A percentile compares a stretch with the other conserved stretches of the same genome.
These are phyloP conservation scores for Gambusia holbrooki DNA, from an alignment of 2,113 vertebrate species.

Conservation along the genomic window DNA sequence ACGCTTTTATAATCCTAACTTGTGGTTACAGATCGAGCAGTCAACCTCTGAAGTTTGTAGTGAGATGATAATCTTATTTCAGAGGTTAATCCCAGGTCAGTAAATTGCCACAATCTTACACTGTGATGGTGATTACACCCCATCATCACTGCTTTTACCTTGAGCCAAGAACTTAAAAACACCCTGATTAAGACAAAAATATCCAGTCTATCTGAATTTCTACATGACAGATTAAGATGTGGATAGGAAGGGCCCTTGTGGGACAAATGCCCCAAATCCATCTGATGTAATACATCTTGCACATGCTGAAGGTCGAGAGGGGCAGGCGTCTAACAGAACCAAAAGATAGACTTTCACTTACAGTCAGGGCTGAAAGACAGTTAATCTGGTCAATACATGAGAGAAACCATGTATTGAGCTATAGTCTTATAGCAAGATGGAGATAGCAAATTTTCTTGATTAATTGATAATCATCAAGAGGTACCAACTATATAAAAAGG, in stretches of 20 bases:
- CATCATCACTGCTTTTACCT: constrained; percentile 1
- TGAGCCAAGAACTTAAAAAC: background rate
- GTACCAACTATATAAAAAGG: no score
- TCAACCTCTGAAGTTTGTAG: background rate
- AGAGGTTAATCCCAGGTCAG: constrained; percentile 60
- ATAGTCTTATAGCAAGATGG: background rate
- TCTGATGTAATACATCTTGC: background rate
- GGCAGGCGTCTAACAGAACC: constrained; percentile 30
- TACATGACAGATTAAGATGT: background rate
- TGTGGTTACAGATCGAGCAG: background rate
- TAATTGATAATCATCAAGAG: background rate
- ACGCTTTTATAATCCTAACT: background rate
- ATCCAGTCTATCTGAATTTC: background rate
- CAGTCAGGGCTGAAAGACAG: background rate
- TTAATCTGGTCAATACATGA: background rate
- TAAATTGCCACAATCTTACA: constrained; percentile 30
- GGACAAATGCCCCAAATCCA: background rate
- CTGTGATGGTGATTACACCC: constrained; percentile 23
- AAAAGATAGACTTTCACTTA: constrained; percentile 17
- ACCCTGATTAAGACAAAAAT: background rate
- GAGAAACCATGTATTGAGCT: background rate
- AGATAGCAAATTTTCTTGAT: no score
- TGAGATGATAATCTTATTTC: constrained; percentile 62
- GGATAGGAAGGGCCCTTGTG: background rate
- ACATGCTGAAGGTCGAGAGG: no score